A percentile compares a stretch with the other conserved stretches of the same genome.
These are phyloP conservation scores for Opisthocomus hoazin DNA, from an alignment of 2,113 vertebrate species.

Conservation along the genomic window DNA sequence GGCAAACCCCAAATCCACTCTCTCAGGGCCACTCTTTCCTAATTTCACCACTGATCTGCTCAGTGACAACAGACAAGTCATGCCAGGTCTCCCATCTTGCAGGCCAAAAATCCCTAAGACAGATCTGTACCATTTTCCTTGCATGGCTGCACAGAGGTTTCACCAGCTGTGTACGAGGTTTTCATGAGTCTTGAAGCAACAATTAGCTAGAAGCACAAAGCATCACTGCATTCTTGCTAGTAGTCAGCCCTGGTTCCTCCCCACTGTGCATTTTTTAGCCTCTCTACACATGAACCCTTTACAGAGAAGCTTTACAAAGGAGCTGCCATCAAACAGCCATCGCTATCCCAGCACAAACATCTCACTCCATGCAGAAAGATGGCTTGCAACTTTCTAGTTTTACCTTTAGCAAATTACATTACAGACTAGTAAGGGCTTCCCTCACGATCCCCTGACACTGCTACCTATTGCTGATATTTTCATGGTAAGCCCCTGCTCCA, in stretches of 20 bases:
- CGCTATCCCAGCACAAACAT: background rate
- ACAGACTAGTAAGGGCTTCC: background rate
- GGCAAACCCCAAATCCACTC: background rate
- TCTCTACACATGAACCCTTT: background rate
- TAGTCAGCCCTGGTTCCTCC: background rate
- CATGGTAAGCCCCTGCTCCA: background rate
- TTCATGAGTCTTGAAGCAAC: background rate
- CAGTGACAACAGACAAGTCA: background rate
- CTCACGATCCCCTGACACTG: background rate
- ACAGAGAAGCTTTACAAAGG: background rate
- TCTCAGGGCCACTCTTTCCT: background rate
- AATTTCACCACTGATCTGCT: background rate
- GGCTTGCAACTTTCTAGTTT: background rate
- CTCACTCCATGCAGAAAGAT: background rate
- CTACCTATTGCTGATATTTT: background rate
- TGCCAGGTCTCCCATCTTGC: background rate
- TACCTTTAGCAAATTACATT: background rate
- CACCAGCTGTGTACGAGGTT: background rate
- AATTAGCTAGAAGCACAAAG: background rate
- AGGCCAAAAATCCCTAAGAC: fast-evolving
- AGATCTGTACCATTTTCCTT: background rate
- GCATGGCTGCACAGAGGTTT: background rate
- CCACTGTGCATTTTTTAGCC: background rate
- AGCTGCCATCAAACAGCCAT: fast-evolving
- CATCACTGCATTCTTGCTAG: background rate